phyloP scores from a whole-genome alignment of 2,113 vertebrate genomes.

The Nyctibius bracteatus region DNA sequence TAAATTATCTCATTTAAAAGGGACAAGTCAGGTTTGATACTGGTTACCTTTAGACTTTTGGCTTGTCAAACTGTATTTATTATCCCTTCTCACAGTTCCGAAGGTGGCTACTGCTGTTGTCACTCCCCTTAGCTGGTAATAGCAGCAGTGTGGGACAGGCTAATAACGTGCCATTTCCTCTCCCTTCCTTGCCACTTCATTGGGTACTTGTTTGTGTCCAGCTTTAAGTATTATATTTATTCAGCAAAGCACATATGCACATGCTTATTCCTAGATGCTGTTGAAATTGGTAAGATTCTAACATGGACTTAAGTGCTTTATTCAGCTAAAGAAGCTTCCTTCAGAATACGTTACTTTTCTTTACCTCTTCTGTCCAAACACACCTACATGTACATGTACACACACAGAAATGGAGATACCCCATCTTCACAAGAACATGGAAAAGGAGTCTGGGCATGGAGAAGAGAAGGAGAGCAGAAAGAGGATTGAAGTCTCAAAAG shows the following conservation, averaged over 20 bases:
- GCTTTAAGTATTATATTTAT: background rate
- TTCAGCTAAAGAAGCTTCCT: background rate
- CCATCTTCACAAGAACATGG: background rate
- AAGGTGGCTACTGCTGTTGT: background rate
- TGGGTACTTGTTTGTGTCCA: rapidly evolving
- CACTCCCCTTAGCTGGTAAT: background rate
- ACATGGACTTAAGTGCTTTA: background rate
- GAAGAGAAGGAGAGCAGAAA: background rate
- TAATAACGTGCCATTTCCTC: rapidly evolving
- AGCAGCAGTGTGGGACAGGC: background rate
- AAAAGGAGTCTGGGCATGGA: background rate
- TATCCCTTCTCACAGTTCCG: background rate
- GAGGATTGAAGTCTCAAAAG: background rate
- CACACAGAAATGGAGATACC: background rate
- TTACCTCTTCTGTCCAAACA: background rate
- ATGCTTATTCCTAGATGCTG: background rate
- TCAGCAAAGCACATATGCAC: background rate
- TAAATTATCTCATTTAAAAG: background rate
- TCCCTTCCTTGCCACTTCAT: background rate
- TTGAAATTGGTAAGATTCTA: background rate
- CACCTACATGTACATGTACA: background rate
- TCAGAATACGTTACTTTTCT: background rate
- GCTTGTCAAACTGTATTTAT: background rate
- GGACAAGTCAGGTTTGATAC: background rate
- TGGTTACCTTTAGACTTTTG: background rate